Conservation (phyloP, 2,113 vertebrate genomes). For the Thalassoma bifasciatum region DNA sequence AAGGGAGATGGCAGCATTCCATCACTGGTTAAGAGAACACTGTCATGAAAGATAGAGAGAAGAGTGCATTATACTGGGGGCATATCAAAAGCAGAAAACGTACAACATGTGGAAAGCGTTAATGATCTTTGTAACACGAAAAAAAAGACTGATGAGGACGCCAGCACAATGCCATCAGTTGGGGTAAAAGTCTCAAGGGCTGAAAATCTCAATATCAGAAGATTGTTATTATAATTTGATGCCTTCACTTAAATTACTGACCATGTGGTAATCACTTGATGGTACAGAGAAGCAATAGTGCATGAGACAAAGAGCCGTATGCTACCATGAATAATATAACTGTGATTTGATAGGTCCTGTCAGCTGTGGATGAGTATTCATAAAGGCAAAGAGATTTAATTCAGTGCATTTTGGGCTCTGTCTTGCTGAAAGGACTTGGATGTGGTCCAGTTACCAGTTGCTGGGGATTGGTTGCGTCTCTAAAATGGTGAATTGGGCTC, state of each 20-base stretch:
- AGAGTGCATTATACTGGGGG: constrained; percentile 26
- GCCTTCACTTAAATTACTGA: constrained; percentile 57
- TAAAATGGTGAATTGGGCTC: constrained; percentile 13
- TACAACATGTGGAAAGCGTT: constrained; percentile 43
- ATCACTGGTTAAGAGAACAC: constrained; percentile 42
- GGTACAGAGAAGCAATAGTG: constrained; percentile 31
- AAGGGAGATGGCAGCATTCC: constrained; percentile 78
- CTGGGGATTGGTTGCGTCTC: constrained; percentile 35
- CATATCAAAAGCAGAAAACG: constrained; percentile 39
- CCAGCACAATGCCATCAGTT: constrained; percentile 9
- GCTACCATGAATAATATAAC: constrained; percentile 32
- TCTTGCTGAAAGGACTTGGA: constrained; percentile 36
- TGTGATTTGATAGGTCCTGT: constrained; percentile 31
- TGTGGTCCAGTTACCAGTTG: constrained; percentile 29
- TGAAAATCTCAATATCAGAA: constrained; percentile 38
- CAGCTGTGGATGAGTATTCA: constrained; percentile 45
- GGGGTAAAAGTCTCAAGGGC: constrained; percentile 22
- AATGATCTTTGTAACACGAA: constrained; percentile 47
- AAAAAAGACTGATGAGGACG: constrained; percentile 14
- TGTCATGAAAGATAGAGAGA: constrained; percentile 26
- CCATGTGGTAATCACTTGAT: constrained; percentile 59
- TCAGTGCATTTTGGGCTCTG: constrained; percentile 34
- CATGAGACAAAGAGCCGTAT: constrained; percentile 15
- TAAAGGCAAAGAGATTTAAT: constrained; percentile 49
- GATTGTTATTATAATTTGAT: constrained; percentile 52